A percentile compares a stretch with the other conserved stretches of the same genome.
Evolutionary conservation across 2,888 invertebrate species (phyloP).

Genomic region (Orthosia incerta): DNA sequence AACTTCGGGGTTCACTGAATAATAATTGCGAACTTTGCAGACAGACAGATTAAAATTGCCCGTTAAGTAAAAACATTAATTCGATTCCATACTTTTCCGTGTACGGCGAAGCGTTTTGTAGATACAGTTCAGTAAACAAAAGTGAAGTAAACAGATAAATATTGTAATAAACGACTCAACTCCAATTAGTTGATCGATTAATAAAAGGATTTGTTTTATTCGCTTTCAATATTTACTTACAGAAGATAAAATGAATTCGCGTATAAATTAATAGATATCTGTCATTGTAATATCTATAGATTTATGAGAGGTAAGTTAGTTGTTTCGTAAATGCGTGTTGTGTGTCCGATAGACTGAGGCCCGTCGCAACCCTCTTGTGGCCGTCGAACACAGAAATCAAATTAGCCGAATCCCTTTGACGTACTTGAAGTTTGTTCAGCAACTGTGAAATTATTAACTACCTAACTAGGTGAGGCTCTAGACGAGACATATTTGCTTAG

Average conservation of each 20-base stretch:
- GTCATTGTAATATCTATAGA: constrained; percentile 11
- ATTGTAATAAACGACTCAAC: background rate
- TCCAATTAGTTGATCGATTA: constrained; percentile 3
- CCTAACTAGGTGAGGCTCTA: constrained; percentile 65
- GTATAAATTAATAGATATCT: constrained; percentile 18
- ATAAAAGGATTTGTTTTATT: constrained; percentile 5
- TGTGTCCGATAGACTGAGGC: constrained; percentile 70
- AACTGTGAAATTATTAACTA: constrained; percentile 78
- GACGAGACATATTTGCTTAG: constrained; percentile 59
- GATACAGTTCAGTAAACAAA: constrained; percentile 3
- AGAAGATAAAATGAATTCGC: background rate
- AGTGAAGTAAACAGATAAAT: constrained; percentile 4
- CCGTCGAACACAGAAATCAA: constrained; percentile 81
- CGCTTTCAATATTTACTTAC: constrained; percentile 14
- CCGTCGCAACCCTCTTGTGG: constrained; percentile 73
- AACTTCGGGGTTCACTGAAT: background rate
- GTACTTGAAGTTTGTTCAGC: constrained; percentile 77
- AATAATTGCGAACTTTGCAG: constrained; percentile 3
- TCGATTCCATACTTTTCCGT: constrained; percentile 14
- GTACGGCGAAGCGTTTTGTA: background rate
- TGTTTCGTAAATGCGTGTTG: constrained; percentile 75
- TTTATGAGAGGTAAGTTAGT: constrained; percentile 47
- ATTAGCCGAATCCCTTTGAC: constrained; percentile 83
- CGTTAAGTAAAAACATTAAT: background rate
- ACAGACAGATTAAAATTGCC: background rate